These are phyloP conservation scores for Chaetophractus vellerosus DNA, from an alignment of 2,797 vertebrate species.

Conservation along the genomic window DNA sequence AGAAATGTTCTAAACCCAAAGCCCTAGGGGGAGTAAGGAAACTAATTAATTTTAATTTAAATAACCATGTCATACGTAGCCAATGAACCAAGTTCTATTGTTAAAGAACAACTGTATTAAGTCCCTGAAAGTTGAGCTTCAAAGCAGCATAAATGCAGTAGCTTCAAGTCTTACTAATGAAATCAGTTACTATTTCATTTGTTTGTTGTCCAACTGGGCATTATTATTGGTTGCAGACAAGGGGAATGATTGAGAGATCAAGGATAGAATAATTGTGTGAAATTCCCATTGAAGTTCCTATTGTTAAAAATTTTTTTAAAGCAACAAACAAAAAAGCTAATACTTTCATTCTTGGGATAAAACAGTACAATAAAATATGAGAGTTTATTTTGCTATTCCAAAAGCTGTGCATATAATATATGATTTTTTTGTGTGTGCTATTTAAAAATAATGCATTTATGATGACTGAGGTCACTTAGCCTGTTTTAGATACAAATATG, in stretches of 20 bases:
- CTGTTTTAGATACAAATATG: neutral
- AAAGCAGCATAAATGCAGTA: slow-evolving; percentile 82
- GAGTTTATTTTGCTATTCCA: slow-evolving; percentile 53
- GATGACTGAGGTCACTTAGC: neutral
- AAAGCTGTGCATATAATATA: neutral
- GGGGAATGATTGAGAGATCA: slow-evolving; percentile 20
- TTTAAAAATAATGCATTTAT: slow-evolving; percentile 28
- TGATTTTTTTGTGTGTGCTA: slow-evolving; percentile 58
- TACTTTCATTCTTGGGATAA: slow-evolving; percentile 46
- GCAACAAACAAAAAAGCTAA: slow-evolving; percentile 48
- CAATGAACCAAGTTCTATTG: slow-evolving; percentile 87
- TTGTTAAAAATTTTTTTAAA: slow-evolving; percentile 60
- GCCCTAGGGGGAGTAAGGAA: slow-evolving; percentile 88
- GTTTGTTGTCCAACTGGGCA: slow-evolving; percentile 27
- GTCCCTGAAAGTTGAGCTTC: slow-evolving; percentile 83
- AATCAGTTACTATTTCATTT: slow-evolving; percentile 42
- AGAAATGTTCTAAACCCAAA: slow-evolving; percentile 88
- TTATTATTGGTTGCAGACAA: neutral
- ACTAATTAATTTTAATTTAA: slow-evolving; percentile 91
- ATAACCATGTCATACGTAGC: slow-evolving; percentile 89
- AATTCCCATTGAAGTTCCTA: slow-evolving; percentile 37
- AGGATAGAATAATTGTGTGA: neutral
- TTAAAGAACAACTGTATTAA: slow-evolving; percentile 87
- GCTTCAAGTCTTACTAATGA: slow-evolving; percentile 76
- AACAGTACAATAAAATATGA: slow-evolving; percentile 22